Percentiles rank a stretch among this genome's conserved stretches.
These are phyloP conservation scores for Bombus cullumanus DNA, from an alignment of 1,140 invertebrate species.

Conservation along the genomic window DNA sequence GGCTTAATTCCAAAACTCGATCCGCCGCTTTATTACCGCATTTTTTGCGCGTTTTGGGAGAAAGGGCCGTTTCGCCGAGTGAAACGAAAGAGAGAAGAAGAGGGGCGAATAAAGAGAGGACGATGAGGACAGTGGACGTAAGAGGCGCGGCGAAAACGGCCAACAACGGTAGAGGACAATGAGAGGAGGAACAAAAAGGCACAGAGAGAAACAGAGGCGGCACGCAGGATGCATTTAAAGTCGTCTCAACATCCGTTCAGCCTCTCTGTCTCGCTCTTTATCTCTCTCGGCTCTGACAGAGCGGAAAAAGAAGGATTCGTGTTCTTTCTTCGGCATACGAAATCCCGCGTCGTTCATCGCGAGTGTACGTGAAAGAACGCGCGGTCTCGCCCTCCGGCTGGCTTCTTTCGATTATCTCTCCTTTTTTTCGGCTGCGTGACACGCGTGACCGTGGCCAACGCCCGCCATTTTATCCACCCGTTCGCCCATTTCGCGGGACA, in stretches of 20 bases:
- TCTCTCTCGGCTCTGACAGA: constrained; percentile 10
- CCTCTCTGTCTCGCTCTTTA: constrained; percentile 24
- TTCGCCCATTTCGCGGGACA: background rate
- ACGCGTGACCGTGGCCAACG: constrained; percentile 14
- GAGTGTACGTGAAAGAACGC: constrained; percentile 53
- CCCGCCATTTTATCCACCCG: background rate
- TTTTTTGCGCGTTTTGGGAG: constrained; percentile 15
- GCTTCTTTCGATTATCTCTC: constrained; percentile 27
- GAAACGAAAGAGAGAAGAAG: background rate
- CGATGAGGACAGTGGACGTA: background rate
- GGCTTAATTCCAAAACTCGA: no score
- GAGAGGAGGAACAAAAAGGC: constrained; percentile 11
- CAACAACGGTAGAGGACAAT: constrained; percentile 14
- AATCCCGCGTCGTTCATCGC: constrained; percentile 54
- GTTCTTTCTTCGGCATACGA: constrained; percentile 61
- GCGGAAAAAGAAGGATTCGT: constrained; percentile 52
- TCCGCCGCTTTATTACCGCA: background rate
- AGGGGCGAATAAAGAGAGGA: background rate
- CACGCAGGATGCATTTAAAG: constrained; percentile 65
- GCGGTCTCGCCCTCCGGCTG: constrained; percentile 9
- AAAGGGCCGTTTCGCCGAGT: constrained; percentile 10
- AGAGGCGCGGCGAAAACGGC: background rate
- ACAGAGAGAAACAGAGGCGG: constrained; percentile 26
- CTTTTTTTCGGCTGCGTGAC: background rate
- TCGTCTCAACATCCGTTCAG: constrained; percentile 62